Evolutionary conservation across 1,140 invertebrate genomes (phyloP), one percentile per base, ranked within the genome.

Genomic region (Drosophila biarmipes): DNA sequence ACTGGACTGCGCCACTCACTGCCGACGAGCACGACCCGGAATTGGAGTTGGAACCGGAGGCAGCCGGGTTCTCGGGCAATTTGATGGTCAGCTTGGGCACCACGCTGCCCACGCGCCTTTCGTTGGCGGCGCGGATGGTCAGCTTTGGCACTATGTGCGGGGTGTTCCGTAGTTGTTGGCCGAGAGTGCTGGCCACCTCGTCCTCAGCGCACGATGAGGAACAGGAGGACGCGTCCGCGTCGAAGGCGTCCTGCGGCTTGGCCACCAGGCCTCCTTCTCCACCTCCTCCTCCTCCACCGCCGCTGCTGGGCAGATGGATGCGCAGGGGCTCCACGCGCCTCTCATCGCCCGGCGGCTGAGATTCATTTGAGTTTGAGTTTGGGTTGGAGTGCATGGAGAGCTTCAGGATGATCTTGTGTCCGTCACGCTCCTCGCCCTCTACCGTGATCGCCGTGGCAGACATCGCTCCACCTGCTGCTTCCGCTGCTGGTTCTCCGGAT

Each of bases 41-140:
- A 57, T 73, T 24, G 46, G 46, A 21, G 66, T 27, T 42, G 19
- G 67, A 48, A 29, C 42, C 31, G 6, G 58, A 73, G 31, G 37
- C 27, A 27, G 58, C 46, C 15, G 72, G 72, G 6, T 75, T 75
- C n/a, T 75, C 90, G 19, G 85, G 82, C 69, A 92, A 77, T 69
- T 92, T 92, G 17, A 92, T 92, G 8, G 90, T 92, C 29, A 92
- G 38, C 55, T 90, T 92, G 49, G 91, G 91, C 37, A 92, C 91
- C 14, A 92, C 73, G 5, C 86, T 87, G 19, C 82, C 72, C 40
- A 72, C 78, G 11, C 81, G 68, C 55, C 80, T 81, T 54, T 92
- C 90, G 48, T 89, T 87, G 31, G 86, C 81, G 6, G 89, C 80
- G 8, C 91, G 80, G 58, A 92, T 92, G 2, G 91, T 92, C 35